Base-by-base conservation (phyloP, 1,140 invertebrate species). In the Zaprionus gabonicus region DNA sequence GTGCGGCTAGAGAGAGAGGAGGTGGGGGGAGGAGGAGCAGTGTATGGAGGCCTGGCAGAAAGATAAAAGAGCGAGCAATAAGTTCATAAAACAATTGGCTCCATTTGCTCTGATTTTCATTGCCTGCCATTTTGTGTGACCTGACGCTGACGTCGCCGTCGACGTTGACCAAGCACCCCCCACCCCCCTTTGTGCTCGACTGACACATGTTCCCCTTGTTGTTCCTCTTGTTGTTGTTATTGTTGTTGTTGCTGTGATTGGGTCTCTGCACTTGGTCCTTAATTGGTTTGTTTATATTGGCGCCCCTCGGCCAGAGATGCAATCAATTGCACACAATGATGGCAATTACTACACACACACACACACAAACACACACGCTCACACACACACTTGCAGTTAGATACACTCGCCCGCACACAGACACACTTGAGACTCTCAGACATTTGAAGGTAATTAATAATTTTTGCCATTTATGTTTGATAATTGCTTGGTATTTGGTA, bases 11-110 rank as follows among this genome's bases (percentile, higher is more conserved):
- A 13, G 4, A 31, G 13, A 55, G 28, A 31, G 28, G 7, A 1
- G 51, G 64, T 41, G 53, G 38, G 57, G 44, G 36, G 17, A 34
- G 31, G 49, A 41, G 23, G 34, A 28, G 44, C 34, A 67, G 44
- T 36, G 31, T 10, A 13, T 17, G 31, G 34, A 53, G 13, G 59
- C 62, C 41, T 46, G n/a, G 41, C 41, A 46, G 44, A 28, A 60
- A 70, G 67, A 75, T 75, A 75, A 64, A 74, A 56, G 66, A 75
- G 63, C 68, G 76, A 67, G 82, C 82, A 85, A 90, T 90, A 90
- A 90, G 85, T 91, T 90, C 85, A 90, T 90, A 90, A 90, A 90
- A 90, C 85, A 90, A 90, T 90, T 90, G 85, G 85, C 85, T 90
- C 85, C 86, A 90, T 85, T 90, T 85, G 85, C 85, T 82, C 76